Evolutionary conservation across 2,113 vertebrate genomes (phyloP), one percentile per base, ranked within the genome.

Genomic region (Deroptyus accipitrinus): DNA sequence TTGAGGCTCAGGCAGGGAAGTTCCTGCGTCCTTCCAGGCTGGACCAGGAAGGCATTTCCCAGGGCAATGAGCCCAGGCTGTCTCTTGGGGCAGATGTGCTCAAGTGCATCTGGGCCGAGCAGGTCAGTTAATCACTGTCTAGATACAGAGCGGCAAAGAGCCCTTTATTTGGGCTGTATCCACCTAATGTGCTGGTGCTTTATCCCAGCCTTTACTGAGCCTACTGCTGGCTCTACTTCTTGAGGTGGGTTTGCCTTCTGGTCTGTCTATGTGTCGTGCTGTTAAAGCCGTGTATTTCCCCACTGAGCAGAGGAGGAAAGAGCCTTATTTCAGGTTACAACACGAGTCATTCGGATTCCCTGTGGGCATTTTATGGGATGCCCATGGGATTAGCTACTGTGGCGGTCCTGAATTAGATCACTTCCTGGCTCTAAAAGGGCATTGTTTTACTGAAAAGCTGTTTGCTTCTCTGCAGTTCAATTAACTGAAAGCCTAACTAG

Each of bases 291-390:
- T 37, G 13, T 22, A 2, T 33, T 42, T 64, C 49, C 22, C 17
- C 17, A 22, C 7, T 0, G 8, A 23, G 24, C 20, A 55, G 16
- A 16, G 37, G 19, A 59, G 33, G 39, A 9, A 76, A 52, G 44
- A 13, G 7, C 41, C 28, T 81, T 27, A 7, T 59, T 80, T 64
- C 6, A 17, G 25, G 10, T 27, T 57, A 83, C 27, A 52, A 44
- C 39, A 5, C 0, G 0, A 42, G 13, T 48, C 1, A 3, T 46
- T 64, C n/a, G 11, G 17, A 48, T 51, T 63, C 39, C 44, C 22
- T 46, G 28, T n/a, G 41, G 24, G 7, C 24, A 17, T 68, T 24
- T 79, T 33, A 41, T 46, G 54, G 73, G 54, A 33, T 74, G 41
- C 35, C 22, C 16, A 13, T 54, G 54, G 67, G 31, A 37, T 5